Evolutionary conservation across 2,113 vertebrate genomes (phyloP).

Genomic region (Oreochromis aureus): DNA sequence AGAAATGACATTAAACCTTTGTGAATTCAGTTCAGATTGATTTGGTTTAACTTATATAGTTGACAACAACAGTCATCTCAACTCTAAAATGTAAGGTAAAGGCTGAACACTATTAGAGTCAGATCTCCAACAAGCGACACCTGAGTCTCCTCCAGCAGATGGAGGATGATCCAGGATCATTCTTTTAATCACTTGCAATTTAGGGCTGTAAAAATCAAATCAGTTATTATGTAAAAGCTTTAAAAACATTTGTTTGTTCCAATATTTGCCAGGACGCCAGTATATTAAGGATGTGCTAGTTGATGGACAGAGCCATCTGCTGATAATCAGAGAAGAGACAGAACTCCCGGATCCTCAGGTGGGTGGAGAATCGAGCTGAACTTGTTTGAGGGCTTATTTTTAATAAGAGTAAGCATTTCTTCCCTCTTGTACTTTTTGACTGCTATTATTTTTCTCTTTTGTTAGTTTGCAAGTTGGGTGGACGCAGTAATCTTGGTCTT

Average conservation of each 20-base stretch:
- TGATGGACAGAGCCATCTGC: constrained; percentile 78
- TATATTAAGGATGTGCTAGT: constrained; percentile 87
- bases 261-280: constrained; percentile 77
- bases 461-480: constrained; percentile 89
- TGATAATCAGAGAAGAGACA: constrained; percentile 91
- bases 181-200: not conserved
- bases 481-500: constrained; percentile 94
- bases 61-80: not conserved
- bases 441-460: not conserved
- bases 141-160: not conserved
- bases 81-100: not conserved
- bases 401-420: not conserved
- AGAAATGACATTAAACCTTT: not conserved
- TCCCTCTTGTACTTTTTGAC: not conserved
- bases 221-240: not conserved
- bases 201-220: not conserved
- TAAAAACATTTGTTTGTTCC: not conserved
- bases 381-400: not conserved
- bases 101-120: not conserved
- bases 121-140: not conserved
- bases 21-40: not conserved
- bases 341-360: constrained; percentile 86
- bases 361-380: not conserved
- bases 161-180: not conserved
- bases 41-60: not conserved